These are phyloP conservation scores for Hippocampus guttulatus DNA, from an alignment of 2,113 vertebrate species.

Conservation along the genomic window DNA sequence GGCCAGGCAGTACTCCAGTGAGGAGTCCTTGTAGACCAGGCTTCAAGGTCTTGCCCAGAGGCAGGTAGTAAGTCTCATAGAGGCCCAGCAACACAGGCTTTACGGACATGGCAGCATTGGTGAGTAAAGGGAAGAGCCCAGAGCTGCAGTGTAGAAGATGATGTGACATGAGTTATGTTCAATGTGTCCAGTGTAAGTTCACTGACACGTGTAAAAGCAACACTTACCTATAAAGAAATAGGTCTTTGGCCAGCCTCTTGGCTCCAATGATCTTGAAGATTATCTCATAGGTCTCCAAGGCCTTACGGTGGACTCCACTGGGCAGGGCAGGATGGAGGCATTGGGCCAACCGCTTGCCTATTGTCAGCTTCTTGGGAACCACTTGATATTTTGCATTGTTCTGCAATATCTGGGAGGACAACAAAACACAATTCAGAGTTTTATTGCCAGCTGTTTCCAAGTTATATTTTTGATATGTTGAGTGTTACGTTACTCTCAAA, in stretches of 20 bases:
- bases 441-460: neutral
- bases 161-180: conserved; percentile 1
- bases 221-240: conserved; percentile 94
- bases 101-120: conserved; percentile 98
- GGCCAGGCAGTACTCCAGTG: conserved; percentile 91
- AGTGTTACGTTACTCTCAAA: neutral
- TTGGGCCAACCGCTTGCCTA: conserved; percentile 95
- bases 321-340: conserved; percentile 97
- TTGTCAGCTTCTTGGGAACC: conserved; percentile 93
- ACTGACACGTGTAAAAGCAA: neutral
- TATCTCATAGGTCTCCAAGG: conserved; percentile 96
- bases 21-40: conserved; percentile 93
- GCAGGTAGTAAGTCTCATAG: conserved; percentile 96
- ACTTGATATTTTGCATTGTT: conserved; percentile 98
- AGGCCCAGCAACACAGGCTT: conserved; percentile 91
- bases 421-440: neutral
- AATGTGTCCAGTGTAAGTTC: neutral
- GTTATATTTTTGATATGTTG: no score
- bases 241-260: conserved; percentile 96
- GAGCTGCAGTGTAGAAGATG: conserved; percentile 70
- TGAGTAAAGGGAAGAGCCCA: conserved; percentile 94
- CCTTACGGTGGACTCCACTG: conserved; percentile 96
- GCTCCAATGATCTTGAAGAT: conserved; percentile 99
- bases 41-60: conserved; percentile 94
- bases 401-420: conserved; percentile 82